Conservation (phyloP, 2,113 vertebrate species). For the Jaculus jaculus region DNA sequence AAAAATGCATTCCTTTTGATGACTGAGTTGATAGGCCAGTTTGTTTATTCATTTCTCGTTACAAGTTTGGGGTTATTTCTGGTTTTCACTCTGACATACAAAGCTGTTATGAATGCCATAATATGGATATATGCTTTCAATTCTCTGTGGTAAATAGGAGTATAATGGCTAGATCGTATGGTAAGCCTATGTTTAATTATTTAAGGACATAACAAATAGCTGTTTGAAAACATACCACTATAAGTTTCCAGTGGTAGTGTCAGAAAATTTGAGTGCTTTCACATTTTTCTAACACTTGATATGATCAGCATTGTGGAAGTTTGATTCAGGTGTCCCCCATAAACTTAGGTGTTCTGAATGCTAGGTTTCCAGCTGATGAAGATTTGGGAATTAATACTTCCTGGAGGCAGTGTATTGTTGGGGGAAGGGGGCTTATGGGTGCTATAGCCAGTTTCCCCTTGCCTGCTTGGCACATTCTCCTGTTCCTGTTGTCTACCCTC, state of each 20-base stretch:
- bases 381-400: too few species aligned
- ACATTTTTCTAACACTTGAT: not conserved
- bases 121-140: not conserved
- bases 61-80: not conserved
- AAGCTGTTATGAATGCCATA: slow-evolving; percentile 11
- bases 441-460: too few species aligned
- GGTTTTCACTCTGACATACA: not conserved
- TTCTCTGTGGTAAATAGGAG: not conserved
- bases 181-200: not conserved
- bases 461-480: too few species aligned
- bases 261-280: not conserved
- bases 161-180: not conserved
- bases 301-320: not conserved
- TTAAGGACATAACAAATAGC: not conserved
- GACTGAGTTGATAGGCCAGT: not conserved
- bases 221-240: not conserved
- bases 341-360: too few species aligned
- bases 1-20: not conserved
- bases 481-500: too few species aligned
- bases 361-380: too few species aligned
- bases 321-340: too few species aligned
- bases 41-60: not conserved
- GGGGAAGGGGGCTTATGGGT: too few species aligned
- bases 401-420: too few species aligned
- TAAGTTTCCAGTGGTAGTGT: not conserved